These are phyloP conservation scores for Alsophila aescularia DNA, from an alignment of 2,888 invertebrate genomes.

Conservation along the genomic window DNA sequence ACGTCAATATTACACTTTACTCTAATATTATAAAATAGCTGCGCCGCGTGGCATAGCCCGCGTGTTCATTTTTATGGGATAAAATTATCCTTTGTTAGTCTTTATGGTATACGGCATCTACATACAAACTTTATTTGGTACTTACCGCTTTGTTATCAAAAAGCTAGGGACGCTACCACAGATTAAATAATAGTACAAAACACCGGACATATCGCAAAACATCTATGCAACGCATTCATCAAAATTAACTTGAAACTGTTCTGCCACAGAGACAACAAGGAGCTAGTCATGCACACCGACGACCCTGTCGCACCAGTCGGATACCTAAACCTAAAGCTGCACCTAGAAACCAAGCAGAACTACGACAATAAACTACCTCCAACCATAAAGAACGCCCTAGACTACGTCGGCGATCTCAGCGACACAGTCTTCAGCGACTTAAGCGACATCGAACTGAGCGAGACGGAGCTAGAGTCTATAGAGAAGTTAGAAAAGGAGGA, in stretches of 20 bases:
- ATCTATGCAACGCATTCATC: too few relatives aligned
- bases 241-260: not conserved
- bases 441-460: slow-evolving; percentile 86
- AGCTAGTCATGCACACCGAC: slow-evolving; percentile 94
- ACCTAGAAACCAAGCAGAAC: slow-evolving; percentile 88
- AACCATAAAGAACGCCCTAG: slow-evolving; percentile 83
- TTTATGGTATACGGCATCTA: too few relatives aligned
- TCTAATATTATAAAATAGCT: not conserved
- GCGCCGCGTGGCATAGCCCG: too few relatives aligned
- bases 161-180: too few relatives aligned
- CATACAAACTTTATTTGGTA: too few relatives aligned
- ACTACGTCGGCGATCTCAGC: slow-evolving; percentile 86
- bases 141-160: too few relatives aligned
- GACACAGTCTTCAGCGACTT: slow-evolving; percentile 87
- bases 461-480: slow-evolving; percentile 85
- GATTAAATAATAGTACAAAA: too few relatives aligned
- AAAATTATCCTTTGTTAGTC: too few relatives aligned
- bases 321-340: slow-evolving; percentile 94
- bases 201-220: too few relatives aligned
- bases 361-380: slow-evolving; percentile 69
- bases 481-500: slow-evolving; percentile 81
- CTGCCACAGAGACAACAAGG: slow-evolving; percentile 90
- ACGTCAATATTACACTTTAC: too few relatives aligned
- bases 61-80: too few relatives aligned
- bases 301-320: slow-evolving; percentile 98